Evolutionary conservation across 2,797 vertebrate species (phyloP), one percentile per base, ranked within the genome.

Genomic region (Mormyrus proboscirostris): DNA sequence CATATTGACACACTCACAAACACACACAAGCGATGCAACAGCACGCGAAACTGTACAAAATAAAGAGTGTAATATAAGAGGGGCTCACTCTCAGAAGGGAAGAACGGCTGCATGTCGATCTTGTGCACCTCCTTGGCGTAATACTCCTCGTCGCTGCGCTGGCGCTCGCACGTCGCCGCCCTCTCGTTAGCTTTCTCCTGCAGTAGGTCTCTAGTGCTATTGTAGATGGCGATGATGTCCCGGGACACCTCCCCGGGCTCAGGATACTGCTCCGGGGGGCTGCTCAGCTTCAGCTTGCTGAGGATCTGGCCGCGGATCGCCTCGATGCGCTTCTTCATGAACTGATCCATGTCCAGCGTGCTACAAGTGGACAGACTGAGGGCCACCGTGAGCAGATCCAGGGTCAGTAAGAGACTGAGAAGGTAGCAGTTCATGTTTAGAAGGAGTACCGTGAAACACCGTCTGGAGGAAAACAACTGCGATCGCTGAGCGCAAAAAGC

Each of bases 91-190:
- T 98, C 98, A 0, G 97, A 93, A 2, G 95, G 95, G 93, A 95
- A 96, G 91, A 94, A 94, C 88, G 96, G 95, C 91, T 96, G 96
- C 97, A 98, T 98, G 93, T 99, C 98, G 89, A 99, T 96, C 93
- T 98, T 98, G 95, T 99, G 97, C 91, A 99, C 97, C 94, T 99
- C 98, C 94, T 99, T 99, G 91, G 98, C 98, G 53, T 99, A 99
- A 89, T 99, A 99, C 90, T 99, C 98, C 95, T 99, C 98, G 84
- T 99, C 98, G 92, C 97, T 98, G 50, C 97, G 95, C 95, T 99
- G 98, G 51, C 97, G 95, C 92, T 99, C 98, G 90, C 98, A 99
- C 92, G 97, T 97, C 89, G 96, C 97, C 0, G 97, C 98, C 89
- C 98, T 95, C 89, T 97, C 97, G 95, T 98, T 98, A 88, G 97